These are phyloP conservation scores for Rhea americana DNA, from an alignment of 2,113 vertebrate genomes.

Conservation along the genomic window DNA sequence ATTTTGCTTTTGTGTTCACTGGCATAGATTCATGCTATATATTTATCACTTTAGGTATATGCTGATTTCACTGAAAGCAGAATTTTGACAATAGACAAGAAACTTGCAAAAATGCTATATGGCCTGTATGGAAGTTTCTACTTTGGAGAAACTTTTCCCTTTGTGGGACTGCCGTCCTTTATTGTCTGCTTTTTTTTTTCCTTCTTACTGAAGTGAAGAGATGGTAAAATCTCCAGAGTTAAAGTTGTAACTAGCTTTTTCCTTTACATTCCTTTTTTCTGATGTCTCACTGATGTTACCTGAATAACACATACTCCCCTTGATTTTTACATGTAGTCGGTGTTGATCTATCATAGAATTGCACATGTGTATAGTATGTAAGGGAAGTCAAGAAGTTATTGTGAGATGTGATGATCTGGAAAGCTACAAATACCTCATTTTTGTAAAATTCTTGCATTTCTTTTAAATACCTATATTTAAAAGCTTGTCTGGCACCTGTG, in stretches of 20 bases:
- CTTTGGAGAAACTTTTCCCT: neutral
- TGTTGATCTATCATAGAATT: neutral
- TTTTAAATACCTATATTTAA: neutral
- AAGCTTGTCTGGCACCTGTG: neutral
- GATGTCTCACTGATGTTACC: neutral
- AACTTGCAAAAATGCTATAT: neutral
- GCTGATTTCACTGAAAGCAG: neutral
- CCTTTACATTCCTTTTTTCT: neutral
- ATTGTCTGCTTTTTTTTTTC: neutral
- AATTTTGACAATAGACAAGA: neutral
- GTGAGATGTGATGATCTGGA: neutral
- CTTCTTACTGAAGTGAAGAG: neutral
- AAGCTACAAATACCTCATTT: neutral
- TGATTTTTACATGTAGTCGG: neutral
- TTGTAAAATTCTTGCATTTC: neutral
- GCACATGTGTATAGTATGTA: neutral
- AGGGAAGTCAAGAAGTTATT: neutral
- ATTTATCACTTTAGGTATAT: neutral
- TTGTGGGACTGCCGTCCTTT: neutral
- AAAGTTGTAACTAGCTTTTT: neutral
- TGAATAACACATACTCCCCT: neutral
- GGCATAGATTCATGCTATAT: neutral
- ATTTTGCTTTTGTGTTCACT: neutral
- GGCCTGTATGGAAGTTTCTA: neutral
- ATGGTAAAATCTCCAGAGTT: neutral